Conservation (phyloP, 1,140 invertebrate genomes). For the Zaprionus gabonicus region DNA sequence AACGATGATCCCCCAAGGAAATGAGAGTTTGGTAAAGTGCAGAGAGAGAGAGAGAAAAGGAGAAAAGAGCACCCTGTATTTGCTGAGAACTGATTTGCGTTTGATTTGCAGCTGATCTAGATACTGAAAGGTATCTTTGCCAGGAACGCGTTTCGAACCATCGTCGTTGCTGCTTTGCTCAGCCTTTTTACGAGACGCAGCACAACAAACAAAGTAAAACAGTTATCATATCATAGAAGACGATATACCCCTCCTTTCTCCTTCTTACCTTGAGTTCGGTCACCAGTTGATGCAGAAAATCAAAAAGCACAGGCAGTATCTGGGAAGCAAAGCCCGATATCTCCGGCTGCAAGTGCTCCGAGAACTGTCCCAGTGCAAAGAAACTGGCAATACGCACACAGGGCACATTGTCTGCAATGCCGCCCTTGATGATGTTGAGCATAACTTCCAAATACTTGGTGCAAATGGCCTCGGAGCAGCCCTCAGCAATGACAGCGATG, state of each 20-base stretch:
- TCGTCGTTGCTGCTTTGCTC: conserved; percentile 48
- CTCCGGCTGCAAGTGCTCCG: conserved; percentile 91
- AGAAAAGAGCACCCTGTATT: conserved; percentile 67
- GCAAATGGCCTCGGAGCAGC: conserved; percentile 91
- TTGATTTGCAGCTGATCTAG: conserved; percentile 73
- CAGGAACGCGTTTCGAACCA: conserved; percentile 44
- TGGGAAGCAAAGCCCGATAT: conserved; percentile 90
- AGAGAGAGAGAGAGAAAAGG: conserved; percentile 14
- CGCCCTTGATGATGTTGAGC: conserved; percentile 89
- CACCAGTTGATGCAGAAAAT: conserved; percentile 88
- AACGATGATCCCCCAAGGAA: conserved; percentile 15
- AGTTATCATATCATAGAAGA: conserved; percentile 30
- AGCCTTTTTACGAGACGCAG: conserved; percentile 51
- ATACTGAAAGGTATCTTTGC: conserved; percentile 68
- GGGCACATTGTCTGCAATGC: conserved; percentile 87
- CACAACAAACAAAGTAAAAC: conserved; percentile 67
- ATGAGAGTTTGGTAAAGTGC: conserved; percentile 37
- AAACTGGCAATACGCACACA: conserved; percentile 90
- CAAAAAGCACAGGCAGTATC: conserved; percentile 90
- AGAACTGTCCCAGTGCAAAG: conserved; percentile 93
- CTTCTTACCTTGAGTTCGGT: conserved; percentile 84
- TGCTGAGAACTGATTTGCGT: conserved; percentile 73
- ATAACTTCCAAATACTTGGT: conserved; percentile 90
- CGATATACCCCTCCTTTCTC: neutral
- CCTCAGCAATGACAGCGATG: conserved; percentile 91